Evolutionary conservation across 53 echinoderm and acorn worm species (phyloP), one percentile per base, ranked within the genome.

Genomic region (Paelopatides confundens): DNA sequence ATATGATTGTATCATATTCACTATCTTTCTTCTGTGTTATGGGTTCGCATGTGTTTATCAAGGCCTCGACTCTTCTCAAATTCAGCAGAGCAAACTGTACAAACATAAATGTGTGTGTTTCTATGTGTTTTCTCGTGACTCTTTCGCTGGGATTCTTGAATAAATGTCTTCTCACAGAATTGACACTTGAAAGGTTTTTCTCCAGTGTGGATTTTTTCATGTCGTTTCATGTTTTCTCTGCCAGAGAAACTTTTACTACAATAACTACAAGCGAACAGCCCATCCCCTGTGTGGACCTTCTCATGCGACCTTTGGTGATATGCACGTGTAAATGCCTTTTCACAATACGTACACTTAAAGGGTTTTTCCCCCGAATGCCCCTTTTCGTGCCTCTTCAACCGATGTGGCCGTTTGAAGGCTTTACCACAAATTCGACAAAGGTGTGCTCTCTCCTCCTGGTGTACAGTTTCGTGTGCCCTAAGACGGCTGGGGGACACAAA

Each of bases 41-140:
- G 79, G 52, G 79, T 52, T 11, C 58, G 21, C 79, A 79, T 79
- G 31, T 79, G 79, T 52, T 54, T 79, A 49, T 53, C 30, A 18
- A 79, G 53, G 31, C 5, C 15, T 21, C 79, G 52, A 24, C 79
- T 51, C 29, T 30, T 31, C 30, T 27, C 11, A 33, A 79, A 79
- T n/a, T 79, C 79, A 27, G 52, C 31, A 24, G 21, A 50, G 33
- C 79, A 79, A 18, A 79, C 12, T 21, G 12, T 79, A 32, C 79
- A 79, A 21, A 33, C 49, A 28, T 52, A 79, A 0, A 53, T 51
- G 11, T 51, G 51, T 50, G 52, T 50, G 31, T 50, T 49, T 12
- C 14, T 46, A 18, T 79, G 79, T 4, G 79, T 79, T 31, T 79
- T 79, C 52, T 79, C 79, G 34, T 79, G 79, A 31, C 79, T 79